A percentile compares a stretch with the other conserved stretches of the same genome.
Conservation (phyloP, 1,140 invertebrate species). For the Euwallacea similis region DNA sequence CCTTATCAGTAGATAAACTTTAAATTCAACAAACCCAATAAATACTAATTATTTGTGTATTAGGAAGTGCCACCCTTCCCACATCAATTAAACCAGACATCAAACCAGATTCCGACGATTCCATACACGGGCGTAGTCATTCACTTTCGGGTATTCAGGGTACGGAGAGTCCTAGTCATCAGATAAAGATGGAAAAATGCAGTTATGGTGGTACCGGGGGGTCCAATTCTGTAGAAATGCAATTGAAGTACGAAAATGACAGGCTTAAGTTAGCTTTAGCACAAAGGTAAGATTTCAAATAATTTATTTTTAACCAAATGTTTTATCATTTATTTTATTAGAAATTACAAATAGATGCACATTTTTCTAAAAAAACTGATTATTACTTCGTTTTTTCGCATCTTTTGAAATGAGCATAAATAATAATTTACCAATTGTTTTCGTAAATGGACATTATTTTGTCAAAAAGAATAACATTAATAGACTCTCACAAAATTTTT, state of each 20-base stretch:
- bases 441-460: background rate
- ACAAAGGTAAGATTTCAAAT: constrained; percentile 71
- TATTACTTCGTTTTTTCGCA: background rate
- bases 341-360: background rate
- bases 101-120: constrained; percentile 42
- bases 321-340: background rate
- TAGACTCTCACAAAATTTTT: background rate
- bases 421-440: too few relatives aligned
- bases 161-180: constrained; percentile 66
- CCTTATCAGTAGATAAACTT: too few relatives aligned
- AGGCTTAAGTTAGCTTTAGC: constrained; percentile 92
- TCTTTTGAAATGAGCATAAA: too few relatives aligned
- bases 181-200: constrained; percentile 53
- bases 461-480: background rate
- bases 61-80: constrained; percentile 42
- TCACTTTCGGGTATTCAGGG: constrained; percentile 58
- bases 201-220: constrained; percentile 49
- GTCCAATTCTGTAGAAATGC: constrained; percentile 71
- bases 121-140: constrained; percentile 59
- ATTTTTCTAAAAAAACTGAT: background rate
- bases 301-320: background rate
- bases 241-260: constrained; percentile 97
- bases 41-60: background rate
- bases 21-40: too few relatives aligned
- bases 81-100: constrained; percentile 17